Base-by-base conservation (phyloP, 1,140 invertebrate genomes). In the Manduca sexta region DNA sequence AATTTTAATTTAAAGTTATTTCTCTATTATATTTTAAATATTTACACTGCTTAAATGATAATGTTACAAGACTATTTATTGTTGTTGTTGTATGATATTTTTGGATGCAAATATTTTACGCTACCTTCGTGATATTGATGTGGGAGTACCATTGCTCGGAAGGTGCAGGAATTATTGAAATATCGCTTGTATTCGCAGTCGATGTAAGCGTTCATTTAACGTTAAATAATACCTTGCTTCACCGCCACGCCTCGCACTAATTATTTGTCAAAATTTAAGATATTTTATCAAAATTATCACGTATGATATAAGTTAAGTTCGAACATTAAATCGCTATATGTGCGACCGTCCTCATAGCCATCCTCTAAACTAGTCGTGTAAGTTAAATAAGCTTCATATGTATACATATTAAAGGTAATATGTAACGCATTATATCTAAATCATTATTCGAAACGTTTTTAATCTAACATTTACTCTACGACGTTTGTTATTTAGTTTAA, bases 321-420 rank as follows among this genome's bases (percentile, higher is more conserved):
- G 52, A 70, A 63, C 64, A 69, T 72, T 65, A 62, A 67, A 84
- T 81, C 81, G 79, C 79, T 76, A 62, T 49, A 60, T 76, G 55
- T 74, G 82, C 79, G 82, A 82, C 82, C 82, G 82, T 85, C 82
- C 82, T 77, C 67, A 72, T 76, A 77, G 82, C 79, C 82, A 85
- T 85, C 82, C 82, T 85, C 82, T 85, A 85, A 85, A 85, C 79
- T 85, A 85, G 79, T 82, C 70, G 74, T 76, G 21, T 43, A 43
- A 52, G 55, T 70, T 60, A 66, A 61, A 55, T 81, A 84, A 81
- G 74, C 72, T 77, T 74, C 47, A 65, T 12, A 68, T 26, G 8
- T 26, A n/a, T n/a, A n/a, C n/a, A n/a, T n/a, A n/a, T 26, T 5
- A 26, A 26, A 26, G 21, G 21, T 26, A 3, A 26, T 26, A 26